Percentiles rank a stretch among this genome's conserved stretches.
These are phyloP conservation scores for Papilio aristodemus DNA, from an alignment of 1,140 invertebrate genomes.

Conservation along the genomic window DNA sequence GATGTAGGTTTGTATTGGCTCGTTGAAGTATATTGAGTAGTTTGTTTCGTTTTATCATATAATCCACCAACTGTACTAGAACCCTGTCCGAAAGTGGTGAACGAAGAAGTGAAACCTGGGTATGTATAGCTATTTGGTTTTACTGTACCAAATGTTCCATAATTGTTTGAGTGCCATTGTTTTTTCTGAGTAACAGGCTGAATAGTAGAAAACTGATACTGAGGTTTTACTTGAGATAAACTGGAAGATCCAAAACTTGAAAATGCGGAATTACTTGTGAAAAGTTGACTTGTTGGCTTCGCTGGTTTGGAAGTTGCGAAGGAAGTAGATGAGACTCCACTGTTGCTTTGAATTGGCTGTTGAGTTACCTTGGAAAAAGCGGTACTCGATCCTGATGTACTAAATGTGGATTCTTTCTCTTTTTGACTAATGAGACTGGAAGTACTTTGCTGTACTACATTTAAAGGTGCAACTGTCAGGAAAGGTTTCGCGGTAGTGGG, in stretches of 20 bases:
- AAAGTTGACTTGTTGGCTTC: neutral
- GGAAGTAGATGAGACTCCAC: neutral
- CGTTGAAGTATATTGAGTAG: slow-evolving; percentile 15
- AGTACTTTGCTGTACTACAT: slow-evolving; percentile 7
- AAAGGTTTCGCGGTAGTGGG: neutral
- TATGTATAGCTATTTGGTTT: slow-evolving; percentile 14
- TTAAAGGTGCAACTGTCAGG: neutral
- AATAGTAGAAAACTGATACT: slow-evolving; percentile 14
- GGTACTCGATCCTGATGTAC: neutral
- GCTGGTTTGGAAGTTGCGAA: slow-evolving; percentile 1
- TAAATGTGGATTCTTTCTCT: neutral
- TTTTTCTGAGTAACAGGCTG: slow-evolving; percentile 13
- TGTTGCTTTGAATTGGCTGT: neutral
- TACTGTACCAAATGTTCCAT: slow-evolving; percentile 19
- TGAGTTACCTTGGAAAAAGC: neutral
- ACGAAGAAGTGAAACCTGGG: slow-evolving; percentile 19
- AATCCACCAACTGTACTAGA: slow-evolving; percentile 4
- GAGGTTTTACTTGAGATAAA: slow-evolving; percentile 23
- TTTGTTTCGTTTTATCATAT: slow-evolving; percentile 23
- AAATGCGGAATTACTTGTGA: neutral
- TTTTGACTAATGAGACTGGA: neutral
- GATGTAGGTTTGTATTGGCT: slow-evolving; percentile 14
- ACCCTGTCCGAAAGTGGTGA: slow-evolving; percentile 16
- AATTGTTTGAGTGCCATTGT: slow-evolving; percentile 12
- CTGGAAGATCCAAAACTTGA: neutral